Evolutionary conservation across 2,888 invertebrate genomes (phyloP).

Genomic region (Adelphocoris suturalis): DNA sequence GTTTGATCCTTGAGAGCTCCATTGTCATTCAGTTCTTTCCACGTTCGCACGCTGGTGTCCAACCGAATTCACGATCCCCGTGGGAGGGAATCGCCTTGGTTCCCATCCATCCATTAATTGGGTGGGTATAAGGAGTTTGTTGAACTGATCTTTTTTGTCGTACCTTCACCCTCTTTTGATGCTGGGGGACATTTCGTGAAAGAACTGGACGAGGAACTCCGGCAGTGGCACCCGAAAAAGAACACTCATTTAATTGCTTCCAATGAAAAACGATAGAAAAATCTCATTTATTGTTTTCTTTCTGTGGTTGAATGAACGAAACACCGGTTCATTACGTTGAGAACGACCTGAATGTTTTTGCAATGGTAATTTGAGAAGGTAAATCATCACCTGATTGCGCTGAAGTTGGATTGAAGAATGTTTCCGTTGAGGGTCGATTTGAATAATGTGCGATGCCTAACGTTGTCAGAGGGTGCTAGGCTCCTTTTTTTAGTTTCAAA

Average conservation of each 20-base stretch:
- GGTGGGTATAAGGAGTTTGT: slow-evolving; percentile 36
- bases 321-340: not conserved
- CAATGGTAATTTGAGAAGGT: not conserved
- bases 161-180: not conserved
- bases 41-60: not conserved
- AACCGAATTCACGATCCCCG: not conserved
- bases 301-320: not conserved
- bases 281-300: slow-evolving; percentile 13
- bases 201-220: too few relatives aligned
- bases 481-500: too few relatives aligned
- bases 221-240: not conserved
- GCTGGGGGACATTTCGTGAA: slow-evolving; percentile 7
- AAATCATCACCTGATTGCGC: slow-evolving; percentile 13
- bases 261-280: not conserved
- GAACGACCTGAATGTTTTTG: not conserved
- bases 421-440: not conserved
- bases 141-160: slow-evolving; percentile 29
- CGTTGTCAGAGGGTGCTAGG: too few relatives aligned
- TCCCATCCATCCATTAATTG: slow-evolving; percentile 33
- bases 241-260: not conserved
- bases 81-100: not conserved
- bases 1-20: too few relatives aligned
- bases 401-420: not conserved
- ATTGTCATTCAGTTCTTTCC: not conserved
- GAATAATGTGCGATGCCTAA: not conserved